Percentiles rank a stretch among this genome's conserved stretches.
These are phyloP conservation scores for Tuberolachnus salignus DNA, from an alignment of 2,888 invertebrate genomes.

Conservation along the genomic window DNA sequence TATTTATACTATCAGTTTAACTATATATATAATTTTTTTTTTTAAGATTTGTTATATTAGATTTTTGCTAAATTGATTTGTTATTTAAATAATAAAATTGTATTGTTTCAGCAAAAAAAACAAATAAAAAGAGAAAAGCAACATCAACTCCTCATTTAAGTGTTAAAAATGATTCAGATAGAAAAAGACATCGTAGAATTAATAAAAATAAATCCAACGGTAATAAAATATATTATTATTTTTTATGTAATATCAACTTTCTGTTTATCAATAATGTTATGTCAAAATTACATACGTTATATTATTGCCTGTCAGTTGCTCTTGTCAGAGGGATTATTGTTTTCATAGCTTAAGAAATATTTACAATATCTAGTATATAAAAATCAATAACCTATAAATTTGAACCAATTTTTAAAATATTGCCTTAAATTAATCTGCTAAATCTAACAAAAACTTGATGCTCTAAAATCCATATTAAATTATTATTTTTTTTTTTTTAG, in stretches of 20 bases:
- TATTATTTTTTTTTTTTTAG: too few relatives aligned
- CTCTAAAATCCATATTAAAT: not conserved
- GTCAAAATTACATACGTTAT: too few relatives aligned
- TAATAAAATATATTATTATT: conserved; percentile 1
- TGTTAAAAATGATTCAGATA: conserved; percentile 52
- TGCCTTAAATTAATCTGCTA: too few relatives aligned
- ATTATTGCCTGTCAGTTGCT: too few relatives aligned
- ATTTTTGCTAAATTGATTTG: not conserved
- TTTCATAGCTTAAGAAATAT: too few relatives aligned
- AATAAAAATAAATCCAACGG: conserved; percentile 52
- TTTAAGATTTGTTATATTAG: not conserved
- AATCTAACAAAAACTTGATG: too few relatives aligned
- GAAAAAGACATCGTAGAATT: conserved; percentile 49
- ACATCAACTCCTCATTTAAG: conserved; percentile 53
- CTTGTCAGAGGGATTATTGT: too few relatives aligned
- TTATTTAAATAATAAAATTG: not conserved
- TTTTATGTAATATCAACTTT: not conserved
- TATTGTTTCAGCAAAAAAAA: conserved; percentile 32
- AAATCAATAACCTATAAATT: too few relatives aligned
- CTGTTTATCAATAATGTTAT: too few relatives aligned
- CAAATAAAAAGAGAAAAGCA: conserved; percentile 54
- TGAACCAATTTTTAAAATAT: too few relatives aligned
- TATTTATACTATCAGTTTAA: not conserved
- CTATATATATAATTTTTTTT: not conserved
- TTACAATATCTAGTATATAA: too few relatives aligned